Conservation (phyloP, 2,797 vertebrate species). For the Danio albolineatus region DNA sequence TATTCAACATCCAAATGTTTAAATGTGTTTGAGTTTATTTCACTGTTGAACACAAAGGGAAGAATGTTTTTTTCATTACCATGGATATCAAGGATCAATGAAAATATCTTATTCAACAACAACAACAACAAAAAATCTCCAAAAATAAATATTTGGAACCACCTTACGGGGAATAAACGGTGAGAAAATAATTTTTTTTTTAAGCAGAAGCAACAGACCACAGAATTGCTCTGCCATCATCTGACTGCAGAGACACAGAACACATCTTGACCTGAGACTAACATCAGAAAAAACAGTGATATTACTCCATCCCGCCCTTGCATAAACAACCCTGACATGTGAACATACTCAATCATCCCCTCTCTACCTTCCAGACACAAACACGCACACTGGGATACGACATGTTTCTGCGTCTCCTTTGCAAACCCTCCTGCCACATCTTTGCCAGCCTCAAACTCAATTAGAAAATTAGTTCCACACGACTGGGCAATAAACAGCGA, state of each 20-base stretch:
- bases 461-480: conserved; percentile 85
- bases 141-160: too few relatives aligned
- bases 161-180: too few relatives aligned
- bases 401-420: conserved; percentile 35
- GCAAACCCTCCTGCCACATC: conserved; percentile 54
- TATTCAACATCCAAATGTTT: too few relatives aligned
- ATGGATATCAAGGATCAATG: too few relatives aligned
- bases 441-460: conserved; percentile 79
- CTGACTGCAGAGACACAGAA: background rate
- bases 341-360: conserved; percentile 16
- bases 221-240: background rate
- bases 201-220: background rate
- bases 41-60: too few relatives aligned
- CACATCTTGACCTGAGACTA: background rate
- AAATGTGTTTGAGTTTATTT: too few relatives aligned
- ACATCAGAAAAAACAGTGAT: conserved; percentile 11
- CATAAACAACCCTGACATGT: background rate
- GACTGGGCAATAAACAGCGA: conserved; percentile 81
- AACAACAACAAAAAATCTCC: too few relatives aligned
- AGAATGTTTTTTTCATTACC: too few relatives aligned
- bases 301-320: background rate
- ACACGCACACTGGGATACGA: conserved; percentile 4
- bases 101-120: too few relatives aligned
- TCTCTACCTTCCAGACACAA: conserved; percentile 10
- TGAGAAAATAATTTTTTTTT: too few relatives aligned